Evolutionary conservation across 2,797 vertebrate species (phyloP), one percentile per base, ranked within the genome.

Genomic region (Chanos chanos): DNA sequence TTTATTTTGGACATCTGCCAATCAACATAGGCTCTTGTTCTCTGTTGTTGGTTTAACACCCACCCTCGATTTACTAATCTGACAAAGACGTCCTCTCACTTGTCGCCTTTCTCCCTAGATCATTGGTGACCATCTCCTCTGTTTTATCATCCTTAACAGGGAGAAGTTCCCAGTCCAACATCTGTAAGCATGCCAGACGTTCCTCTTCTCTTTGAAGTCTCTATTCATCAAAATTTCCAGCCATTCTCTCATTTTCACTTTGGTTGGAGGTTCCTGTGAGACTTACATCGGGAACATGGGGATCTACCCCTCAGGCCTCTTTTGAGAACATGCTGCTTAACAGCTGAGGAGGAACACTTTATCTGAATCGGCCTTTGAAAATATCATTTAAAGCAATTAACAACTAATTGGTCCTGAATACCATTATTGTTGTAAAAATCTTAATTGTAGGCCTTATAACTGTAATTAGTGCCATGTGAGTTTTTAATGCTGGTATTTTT

Each of bases 31-130:
- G 41, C 34, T 60, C 41, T 57, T 57, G 65, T 52, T 58, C 55
- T 37, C 70, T 25, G 21, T 66, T 66, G 64, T 50, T 49, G 71
- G 61, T 61, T 56, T 47, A 51, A 31, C 19, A 66, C 81, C 61
- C 69, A 72, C 70, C 51, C 79, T 72, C 65, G 71, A 74, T 72
- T 19, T 18, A 67, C 65, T 84, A 84, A 88, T 85, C 70, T 74
- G 61, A 81, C 76, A 66, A 87, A 87, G 83, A 85, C 75, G 69
- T 72, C 72, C 59, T 71, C 69, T 75, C 54, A 16, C 59, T 74
- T 76, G 75, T 55, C 66, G 56, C 47, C 62, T 78, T 82, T 62
- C 45, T 62, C n/a, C n/a, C 44, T 37, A 34, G 50, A 82, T 85
- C 76, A 77, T 37, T 58, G 65, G 73, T 73, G 66, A 62, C 13